These are phyloP conservation scores for Macrostomum lignano DNA, from an alignment of 1,140 invertebrate species.

Conservation along the genomic window DNA sequence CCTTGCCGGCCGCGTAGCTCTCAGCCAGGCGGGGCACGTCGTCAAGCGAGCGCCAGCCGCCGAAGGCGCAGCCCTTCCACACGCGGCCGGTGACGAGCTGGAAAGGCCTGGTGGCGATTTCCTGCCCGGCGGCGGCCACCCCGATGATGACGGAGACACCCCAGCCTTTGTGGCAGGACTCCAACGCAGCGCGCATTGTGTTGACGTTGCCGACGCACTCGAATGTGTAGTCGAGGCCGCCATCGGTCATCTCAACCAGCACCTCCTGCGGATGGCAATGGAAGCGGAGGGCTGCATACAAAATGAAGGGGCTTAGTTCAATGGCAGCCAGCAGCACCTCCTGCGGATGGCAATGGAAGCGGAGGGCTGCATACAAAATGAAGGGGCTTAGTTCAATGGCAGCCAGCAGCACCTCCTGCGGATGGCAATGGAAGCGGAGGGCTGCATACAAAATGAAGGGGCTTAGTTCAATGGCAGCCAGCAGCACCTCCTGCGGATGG, in stretches of 20 bases:
- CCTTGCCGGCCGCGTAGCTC: slow-evolving; percentile 50
- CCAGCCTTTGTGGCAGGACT: slow-evolving; percentile 93
- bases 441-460: no score
- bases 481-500: no score
- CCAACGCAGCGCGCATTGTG: slow-evolving; percentile 76
- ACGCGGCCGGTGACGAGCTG: slow-evolving; percentile 68
- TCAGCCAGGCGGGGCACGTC: slow-evolving; percentile 71
- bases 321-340: no score
- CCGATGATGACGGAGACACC: slow-evolving; percentile 82
- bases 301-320: no score
- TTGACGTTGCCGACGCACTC: slow-evolving; percentile 89
- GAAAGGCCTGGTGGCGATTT: slow-evolving; percentile 76
- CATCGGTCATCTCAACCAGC: slow-evolving; percentile 64
- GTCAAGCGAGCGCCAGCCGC: slow-evolving; percentile 60
- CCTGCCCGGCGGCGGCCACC: slow-evolving; percentile 57
- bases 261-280: slow-evolving; percentile 65
- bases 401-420: no score
- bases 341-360: no score
- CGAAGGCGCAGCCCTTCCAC: slow-evolving; percentile 81
- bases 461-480: no score
- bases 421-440: no score
- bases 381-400: no score
- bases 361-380: no score
- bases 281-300: no score
- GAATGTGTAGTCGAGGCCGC: slow-evolving; percentile 86